These are phyloP conservation scores for Simalia tracyae DNA, from an alignment of 2,797 vertebrate species.

Conservation along the genomic window DNA sequence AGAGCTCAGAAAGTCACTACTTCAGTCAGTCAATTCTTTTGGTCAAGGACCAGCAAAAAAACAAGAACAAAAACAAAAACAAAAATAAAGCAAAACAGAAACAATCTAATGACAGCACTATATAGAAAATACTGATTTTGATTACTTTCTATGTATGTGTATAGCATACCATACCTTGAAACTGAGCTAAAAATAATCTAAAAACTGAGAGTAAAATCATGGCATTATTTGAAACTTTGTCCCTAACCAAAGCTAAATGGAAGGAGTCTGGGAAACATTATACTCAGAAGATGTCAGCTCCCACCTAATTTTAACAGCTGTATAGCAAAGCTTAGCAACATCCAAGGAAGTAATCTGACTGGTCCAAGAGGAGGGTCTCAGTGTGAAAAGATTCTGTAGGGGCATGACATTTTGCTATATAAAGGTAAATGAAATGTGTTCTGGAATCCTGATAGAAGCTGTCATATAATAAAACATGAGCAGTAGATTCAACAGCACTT, in stretches of 20 bases:
- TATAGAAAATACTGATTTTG: no score
- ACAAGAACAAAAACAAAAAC: no score
- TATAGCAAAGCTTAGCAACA: neutral
- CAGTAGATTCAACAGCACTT: neutral
- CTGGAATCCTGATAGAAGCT: neutral
- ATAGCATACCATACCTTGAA: no score
- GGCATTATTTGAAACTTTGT: no score
- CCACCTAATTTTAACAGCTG: neutral
- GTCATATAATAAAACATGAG: neutral
- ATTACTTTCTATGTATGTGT: no score
- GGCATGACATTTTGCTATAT: neutral
- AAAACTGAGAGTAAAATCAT: no score
- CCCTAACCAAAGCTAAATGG: no score
- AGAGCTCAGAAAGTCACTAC: slow-evolving; percentile 47
- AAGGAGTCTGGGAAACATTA: no score
- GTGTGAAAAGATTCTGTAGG: neutral
- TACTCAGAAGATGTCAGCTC: neutral
- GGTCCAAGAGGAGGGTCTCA: neutral
- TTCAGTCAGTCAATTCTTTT: neutral
- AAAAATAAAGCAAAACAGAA: no score
- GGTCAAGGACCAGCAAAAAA: no score
- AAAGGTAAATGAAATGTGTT: neutral
- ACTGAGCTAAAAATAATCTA: no score
- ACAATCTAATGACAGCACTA: no score
- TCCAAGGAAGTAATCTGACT: neutral